Conservation (phyloP, 2,797 vertebrate species). For the Chiroxiphia lanceolata region DNA sequence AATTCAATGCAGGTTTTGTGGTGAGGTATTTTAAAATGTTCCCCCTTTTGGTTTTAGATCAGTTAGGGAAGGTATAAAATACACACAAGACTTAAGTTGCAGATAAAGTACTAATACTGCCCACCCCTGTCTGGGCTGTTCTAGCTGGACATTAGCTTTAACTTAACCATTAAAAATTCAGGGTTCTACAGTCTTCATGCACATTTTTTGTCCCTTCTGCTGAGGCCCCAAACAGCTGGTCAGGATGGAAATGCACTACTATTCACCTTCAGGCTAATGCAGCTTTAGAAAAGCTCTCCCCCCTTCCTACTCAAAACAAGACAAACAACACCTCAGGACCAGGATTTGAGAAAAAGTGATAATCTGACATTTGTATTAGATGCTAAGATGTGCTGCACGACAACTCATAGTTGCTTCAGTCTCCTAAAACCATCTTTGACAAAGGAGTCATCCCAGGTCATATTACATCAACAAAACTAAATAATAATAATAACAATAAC, state of each 20-base stretch:
- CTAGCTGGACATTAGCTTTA: neutral
- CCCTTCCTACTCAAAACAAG: neutral
- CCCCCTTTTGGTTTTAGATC: neutral
- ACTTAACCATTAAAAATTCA: neutral
- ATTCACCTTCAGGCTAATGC: neutral
- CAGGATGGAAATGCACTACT: neutral
- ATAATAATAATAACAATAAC: neutral
- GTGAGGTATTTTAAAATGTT: neutral
- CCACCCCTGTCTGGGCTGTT: neutral
- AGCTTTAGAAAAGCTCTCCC: neutral
- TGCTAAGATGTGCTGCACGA: neutral
- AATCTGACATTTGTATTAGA: neutral
- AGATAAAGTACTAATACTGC: neutral
- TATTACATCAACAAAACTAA: neutral
- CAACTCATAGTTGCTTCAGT: neutral
- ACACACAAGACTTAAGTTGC: neutral
- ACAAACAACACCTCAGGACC: neutral
- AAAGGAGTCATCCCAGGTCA: neutral
- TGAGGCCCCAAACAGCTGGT: neutral
- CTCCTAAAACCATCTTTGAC: neutral
- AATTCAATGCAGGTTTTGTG: conserved; percentile 47
- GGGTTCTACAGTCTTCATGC: neutral
- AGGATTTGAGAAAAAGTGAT: neutral
- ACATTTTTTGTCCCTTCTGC: neutral
- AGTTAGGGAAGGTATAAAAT: neutral